These are phyloP conservation scores for Mimas tiliae DNA, from an alignment of 2,888 invertebrate species.

Conservation along the genomic window DNA sequence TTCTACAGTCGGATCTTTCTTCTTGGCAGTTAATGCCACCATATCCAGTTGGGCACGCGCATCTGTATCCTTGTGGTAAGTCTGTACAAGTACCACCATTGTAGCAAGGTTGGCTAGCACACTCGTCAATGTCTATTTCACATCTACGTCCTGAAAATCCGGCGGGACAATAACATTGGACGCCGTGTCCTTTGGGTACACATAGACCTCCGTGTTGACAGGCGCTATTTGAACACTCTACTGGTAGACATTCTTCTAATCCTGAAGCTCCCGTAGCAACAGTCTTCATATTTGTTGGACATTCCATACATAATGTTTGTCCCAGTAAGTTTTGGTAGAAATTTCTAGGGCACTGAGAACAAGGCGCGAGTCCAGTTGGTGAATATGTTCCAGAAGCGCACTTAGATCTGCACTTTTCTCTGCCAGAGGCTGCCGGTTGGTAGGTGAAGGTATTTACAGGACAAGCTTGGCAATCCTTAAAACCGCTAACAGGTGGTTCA, in stretches of 20 bases:
- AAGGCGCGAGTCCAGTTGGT: constrained; percentile 96
- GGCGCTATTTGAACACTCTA: constrained; percentile 93
- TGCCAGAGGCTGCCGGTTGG: constrained; percentile 94
- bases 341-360: constrained; percentile 95
- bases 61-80: constrained; percentile 95
- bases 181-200: constrained; percentile 93
- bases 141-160: constrained; percentile 97
- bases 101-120: constrained; percentile 96
- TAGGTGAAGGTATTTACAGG: constrained; percentile 95
- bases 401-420: constrained; percentile 93
- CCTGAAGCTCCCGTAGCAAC: constrained; percentile 91
- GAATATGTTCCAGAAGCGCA: constrained; percentile 96
- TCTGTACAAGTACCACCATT: constrained; percentile 97
- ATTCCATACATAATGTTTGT: constrained; percentile 94
- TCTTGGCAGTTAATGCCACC: constrained; percentile 98
- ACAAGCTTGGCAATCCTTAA: constrained; percentile 97
- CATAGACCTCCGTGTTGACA: constrained; percentile 97
- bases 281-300: constrained; percentile 95
- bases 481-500: constrained; percentile 95
- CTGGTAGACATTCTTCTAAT: constrained; percentile 93
- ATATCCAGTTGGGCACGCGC: constrained; percentile 94
- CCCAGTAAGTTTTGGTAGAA: constrained; percentile 95
- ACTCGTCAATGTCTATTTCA: constrained; percentile 97
- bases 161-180: constrained; percentile 97
- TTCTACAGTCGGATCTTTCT: constrained; percentile 94